A percentile compares a stretch with the other conserved stretches of the same genome.
phyloP scores from a whole-genome alignment of 2,888 invertebrate genomes.

The Seira musarum region DNA sequence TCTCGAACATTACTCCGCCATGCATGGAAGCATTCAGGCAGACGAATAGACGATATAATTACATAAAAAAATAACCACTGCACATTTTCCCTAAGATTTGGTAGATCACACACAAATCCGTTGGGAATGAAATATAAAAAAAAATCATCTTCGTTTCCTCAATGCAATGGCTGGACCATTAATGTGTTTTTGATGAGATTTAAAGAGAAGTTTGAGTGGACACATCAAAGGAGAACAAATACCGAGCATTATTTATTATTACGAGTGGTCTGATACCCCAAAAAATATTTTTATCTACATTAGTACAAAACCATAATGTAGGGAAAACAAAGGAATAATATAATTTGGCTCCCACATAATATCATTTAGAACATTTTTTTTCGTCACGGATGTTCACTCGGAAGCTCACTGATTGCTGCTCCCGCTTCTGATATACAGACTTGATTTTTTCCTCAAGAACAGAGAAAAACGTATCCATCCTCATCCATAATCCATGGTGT shows the following conservation, averaged over 20 bases:
- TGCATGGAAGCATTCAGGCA: too few relatives aligned
- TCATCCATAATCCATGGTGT: too few relatives aligned
- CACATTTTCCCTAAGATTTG: too few relatives aligned
- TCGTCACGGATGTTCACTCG: slow-evolving; percentile 61
- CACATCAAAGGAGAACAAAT: slow-evolving; percentile 39
- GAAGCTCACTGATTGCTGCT: slow-evolving; percentile 52
- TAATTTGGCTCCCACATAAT: slow-evolving; percentile 48
- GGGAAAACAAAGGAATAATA: background rate
- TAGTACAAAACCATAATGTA: background rate
- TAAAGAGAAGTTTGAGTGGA: slow-evolving; percentile 66
- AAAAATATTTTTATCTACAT: background rate
- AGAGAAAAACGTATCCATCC: background rate
- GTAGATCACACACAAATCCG: too few relatives aligned
- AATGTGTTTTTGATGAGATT: slow-evolving; percentile 70
- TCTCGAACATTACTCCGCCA: too few relatives aligned
- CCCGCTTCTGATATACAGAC: background rate
- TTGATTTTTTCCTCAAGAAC: background rate
- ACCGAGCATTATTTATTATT: slow-evolving; percentile 23
- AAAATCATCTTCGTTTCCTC: slow-evolving; percentile 30
- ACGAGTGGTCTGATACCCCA: background rate
- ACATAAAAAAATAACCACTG: too few relatives aligned
- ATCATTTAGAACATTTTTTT: slow-evolving; percentile 40
- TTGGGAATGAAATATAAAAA: slow-evolving; percentile 6
- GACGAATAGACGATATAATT: too few relatives aligned
- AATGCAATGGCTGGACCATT: slow-evolving; percentile 60